A percentile compares a stretch with the other conserved stretches of the same genome.
Conservation (phyloP, 2,113 vertebrate genomes). For the Phoenicopterus ruber region DNA sequence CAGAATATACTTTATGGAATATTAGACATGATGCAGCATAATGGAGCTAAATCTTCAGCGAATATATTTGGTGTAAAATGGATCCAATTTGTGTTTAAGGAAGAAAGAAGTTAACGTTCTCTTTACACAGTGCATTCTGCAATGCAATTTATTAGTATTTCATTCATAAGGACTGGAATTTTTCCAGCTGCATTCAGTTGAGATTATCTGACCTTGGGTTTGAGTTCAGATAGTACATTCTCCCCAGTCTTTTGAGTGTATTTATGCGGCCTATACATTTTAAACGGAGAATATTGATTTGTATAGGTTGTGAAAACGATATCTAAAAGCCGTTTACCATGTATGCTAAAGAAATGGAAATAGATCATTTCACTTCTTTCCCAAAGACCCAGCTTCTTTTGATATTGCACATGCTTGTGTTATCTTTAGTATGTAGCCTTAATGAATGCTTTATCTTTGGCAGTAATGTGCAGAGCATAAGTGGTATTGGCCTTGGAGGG, state of each 20-base stretch:
- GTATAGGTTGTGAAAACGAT: background rate
- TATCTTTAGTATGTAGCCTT: slow-evolving; percentile 29
- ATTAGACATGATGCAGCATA: background rate
- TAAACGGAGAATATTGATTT: background rate
- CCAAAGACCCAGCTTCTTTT: background rate
- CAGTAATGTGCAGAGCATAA: slow-evolving; percentile 61
- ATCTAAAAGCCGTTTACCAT: background rate
- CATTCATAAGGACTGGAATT: slow-evolving; percentile 1
- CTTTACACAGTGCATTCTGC: background rate
- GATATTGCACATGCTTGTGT: background rate
- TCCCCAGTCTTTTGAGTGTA: background rate
- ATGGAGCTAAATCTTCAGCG: background rate
- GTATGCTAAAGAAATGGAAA: background rate
- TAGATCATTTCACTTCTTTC: background rate
- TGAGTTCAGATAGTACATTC: background rate
- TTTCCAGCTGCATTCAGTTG: background rate
- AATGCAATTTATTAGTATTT: slow-evolving; percentile 27
- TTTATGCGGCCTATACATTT: background rate
- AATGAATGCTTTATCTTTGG: slow-evolving; percentile 67
- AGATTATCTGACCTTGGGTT: slow-evolving; percentile 29
- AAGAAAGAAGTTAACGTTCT: background rate
- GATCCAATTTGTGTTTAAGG: background rate
- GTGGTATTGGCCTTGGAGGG: slow-evolving; percentile 72
- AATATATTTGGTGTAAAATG: background rate
- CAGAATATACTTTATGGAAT: background rate